phyloP scores from a whole-genome alignment of 2,888 invertebrate genomes.

The Saturnia japonica region DNA sequence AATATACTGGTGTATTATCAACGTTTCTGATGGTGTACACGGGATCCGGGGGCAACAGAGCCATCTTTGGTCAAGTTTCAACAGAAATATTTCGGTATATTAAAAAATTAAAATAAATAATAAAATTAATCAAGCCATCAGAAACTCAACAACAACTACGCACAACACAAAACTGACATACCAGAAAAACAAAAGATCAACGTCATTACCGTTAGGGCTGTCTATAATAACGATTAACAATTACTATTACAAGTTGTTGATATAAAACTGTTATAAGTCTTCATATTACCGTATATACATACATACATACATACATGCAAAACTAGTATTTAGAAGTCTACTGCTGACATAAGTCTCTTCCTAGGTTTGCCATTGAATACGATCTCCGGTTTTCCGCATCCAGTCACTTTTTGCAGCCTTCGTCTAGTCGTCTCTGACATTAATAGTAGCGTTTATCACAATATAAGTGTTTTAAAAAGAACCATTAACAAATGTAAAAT shows the following conservation, averaged over 20 bases:
- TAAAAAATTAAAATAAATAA: constrained; percentile 72
- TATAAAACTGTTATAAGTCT: not conserved
- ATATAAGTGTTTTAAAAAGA: no score
- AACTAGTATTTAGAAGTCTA: no score
- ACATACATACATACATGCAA: no score
- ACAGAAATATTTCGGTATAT: constrained; percentile 70
- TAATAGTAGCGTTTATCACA: no score
- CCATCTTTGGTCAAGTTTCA: constrained; percentile 83
- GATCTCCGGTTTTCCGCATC: no score
- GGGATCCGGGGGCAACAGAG: constrained; percentile 89
- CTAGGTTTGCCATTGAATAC: no score
- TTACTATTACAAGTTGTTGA: not conserved
- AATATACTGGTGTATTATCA: constrained; percentile 87
- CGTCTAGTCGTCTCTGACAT: no score
- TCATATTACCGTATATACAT: not conserved
- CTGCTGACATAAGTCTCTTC: no score
- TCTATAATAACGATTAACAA: not conserved
- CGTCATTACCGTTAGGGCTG: constrained; percentile 28
- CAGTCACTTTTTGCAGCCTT: no score
- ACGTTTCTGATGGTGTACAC: constrained; percentile 86
- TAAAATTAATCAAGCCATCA: constrained; percentile 79
- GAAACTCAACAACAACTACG: constrained; percentile 79
- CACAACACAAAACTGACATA: constrained; percentile 80
- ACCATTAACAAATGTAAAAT: no score
- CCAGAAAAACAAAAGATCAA: constrained; percentile 62